These are phyloP conservation scores for Amazona finschi DNA, from an alignment of 2,797 vertebrate genomes.

Conservation along the genomic window DNA sequence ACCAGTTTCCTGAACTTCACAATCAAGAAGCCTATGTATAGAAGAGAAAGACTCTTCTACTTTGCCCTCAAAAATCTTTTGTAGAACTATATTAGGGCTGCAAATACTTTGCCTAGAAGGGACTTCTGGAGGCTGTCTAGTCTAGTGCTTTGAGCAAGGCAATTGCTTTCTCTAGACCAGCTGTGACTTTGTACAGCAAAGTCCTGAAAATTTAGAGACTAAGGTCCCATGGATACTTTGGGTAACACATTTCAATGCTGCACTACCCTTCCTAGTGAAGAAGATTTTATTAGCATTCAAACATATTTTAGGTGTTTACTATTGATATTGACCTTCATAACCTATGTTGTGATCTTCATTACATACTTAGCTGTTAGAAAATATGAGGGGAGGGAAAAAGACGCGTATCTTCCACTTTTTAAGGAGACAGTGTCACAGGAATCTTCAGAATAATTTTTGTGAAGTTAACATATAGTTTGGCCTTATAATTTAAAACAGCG, in stretches of 20 bases:
- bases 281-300: neutral
- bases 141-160: neutral
- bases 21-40: neutral
- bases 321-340: neutral
- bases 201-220: neutral
- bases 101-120: neutral
- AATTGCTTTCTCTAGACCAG: neutral
- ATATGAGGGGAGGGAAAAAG: accelerated
- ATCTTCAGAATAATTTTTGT: neutral
- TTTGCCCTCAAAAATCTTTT: neutral
- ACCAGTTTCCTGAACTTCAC: neutral
- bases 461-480: neutral
- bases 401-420: neutral
- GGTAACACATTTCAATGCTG: neutral
- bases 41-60: neutral
- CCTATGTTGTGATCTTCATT: neutral
- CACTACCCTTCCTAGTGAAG: neutral
- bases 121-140: neutral
- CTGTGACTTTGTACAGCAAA: neutral
- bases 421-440: accelerated
- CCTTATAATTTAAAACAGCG: neutral
- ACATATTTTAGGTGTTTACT: neutral
- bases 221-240: neutral
- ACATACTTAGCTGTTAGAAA: neutral
- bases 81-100: neutral